These are phyloP conservation scores for Tribolium madens DNA, from an alignment of 1,140 invertebrate genomes.

Conservation along the genomic window DNA sequence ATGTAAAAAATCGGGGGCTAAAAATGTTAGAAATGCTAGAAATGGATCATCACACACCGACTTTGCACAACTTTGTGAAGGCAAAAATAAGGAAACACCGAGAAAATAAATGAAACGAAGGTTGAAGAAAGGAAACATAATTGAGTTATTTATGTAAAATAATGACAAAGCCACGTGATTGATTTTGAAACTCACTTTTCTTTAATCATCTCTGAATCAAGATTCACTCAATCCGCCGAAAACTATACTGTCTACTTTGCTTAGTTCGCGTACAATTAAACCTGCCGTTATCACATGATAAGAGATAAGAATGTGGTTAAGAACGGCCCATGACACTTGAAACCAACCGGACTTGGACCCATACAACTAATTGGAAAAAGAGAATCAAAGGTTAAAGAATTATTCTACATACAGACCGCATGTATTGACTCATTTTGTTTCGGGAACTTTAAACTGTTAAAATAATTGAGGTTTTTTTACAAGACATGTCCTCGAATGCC, in stretches of 20 bases:
- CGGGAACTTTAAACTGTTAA: not conserved
- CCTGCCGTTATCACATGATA: slow-evolving; percentile 28
- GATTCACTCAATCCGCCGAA: not conserved
- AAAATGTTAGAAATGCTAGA: not conserved
- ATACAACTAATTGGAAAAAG: not conserved
- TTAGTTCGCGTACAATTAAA: slow-evolving; percentile 12
- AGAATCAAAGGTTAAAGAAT: slow-evolving; percentile 18
- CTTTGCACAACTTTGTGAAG: not conserved
- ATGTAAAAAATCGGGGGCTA: not conserved
- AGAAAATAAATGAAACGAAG: not conserved
- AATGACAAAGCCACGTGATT: slow-evolving; percentile 9
- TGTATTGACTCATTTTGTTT: not conserved
- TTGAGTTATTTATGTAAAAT: slow-evolving; percentile 23
- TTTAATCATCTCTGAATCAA: not conserved
- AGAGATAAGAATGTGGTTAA: slow-evolving; percentile 11
- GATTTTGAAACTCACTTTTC: slow-evolving; percentile 4
- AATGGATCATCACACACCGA: slow-evolving; percentile 2
- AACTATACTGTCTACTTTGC: not conserved
- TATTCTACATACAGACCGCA: not conserved
- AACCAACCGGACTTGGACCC: slow-evolving; percentile 7
- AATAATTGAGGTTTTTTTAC: not conserved
- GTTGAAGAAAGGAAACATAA: slow-evolving; percentile 25
- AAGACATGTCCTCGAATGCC: too few relatives aligned
- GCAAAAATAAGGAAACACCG: not conserved
- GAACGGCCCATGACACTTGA: slow-evolving; percentile 4